Conservation (phyloP, 2,888 invertebrate species). For the Byasa hedistus region DNA sequence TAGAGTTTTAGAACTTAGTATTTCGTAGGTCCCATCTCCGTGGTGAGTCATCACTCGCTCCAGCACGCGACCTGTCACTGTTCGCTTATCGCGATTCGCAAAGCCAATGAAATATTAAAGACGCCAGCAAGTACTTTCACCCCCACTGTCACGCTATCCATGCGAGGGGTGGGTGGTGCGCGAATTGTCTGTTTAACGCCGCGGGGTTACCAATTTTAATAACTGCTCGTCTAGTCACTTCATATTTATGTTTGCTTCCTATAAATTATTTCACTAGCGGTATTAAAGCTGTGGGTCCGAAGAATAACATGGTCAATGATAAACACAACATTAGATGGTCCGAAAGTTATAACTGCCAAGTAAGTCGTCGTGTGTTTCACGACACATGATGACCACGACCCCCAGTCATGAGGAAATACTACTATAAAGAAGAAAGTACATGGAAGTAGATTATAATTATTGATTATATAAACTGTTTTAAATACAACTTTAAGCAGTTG, state of each 20-base stretch:
- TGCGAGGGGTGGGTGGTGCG: constrained; percentile 6
- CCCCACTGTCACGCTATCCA: constrained; percentile 31
- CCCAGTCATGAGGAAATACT: too few relatives aligned
- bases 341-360: too few relatives aligned
- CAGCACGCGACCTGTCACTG: constrained; percentile 54
- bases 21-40: constrained; percentile 15
- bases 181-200: constrained; percentile 21
- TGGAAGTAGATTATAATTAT: too few relatives aligned
- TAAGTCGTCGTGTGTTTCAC: too few relatives aligned
- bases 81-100: constrained; percentile 53
- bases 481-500: too few relatives aligned
- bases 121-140: constrained; percentile 37
- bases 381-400: too few relatives aligned
- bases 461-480: too few relatives aligned
- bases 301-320: too few relatives aligned
- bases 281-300: too few relatives aligned
- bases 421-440: too few relatives aligned
- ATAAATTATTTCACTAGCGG: too few relatives aligned
- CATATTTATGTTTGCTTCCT: not conserved
- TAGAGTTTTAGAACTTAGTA: not conserved
- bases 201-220: constrained; percentile 17
- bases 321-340: too few relatives aligned
- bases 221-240: not conserved
- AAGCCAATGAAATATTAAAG: constrained; percentile 49
- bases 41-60: constrained; percentile 44